Evolutionary conservation across 2,113 vertebrate species (phyloP).

Genomic region (Calonectris borealis): DNA sequence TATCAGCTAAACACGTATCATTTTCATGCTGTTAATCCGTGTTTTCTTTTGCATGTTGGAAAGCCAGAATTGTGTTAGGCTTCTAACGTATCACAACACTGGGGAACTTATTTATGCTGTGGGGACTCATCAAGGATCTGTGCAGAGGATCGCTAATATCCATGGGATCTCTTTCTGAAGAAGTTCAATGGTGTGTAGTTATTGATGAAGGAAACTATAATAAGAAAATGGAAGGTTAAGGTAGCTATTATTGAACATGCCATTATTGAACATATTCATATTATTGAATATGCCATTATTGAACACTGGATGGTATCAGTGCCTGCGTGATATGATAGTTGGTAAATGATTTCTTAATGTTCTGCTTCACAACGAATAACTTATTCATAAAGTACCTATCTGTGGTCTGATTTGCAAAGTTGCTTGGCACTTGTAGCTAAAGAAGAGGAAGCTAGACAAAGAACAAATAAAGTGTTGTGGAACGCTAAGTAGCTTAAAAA

Average conservation of each 20-base stretch:
- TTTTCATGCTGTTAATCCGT: background rate
- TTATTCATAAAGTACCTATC: background rate
- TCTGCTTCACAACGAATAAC: background rate
- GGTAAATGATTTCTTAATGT: background rate
- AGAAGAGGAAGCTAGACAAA: slow-evolving; percentile 44
- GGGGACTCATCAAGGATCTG: background rate
- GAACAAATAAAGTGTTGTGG: slow-evolving; percentile 39
- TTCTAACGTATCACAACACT: background rate
- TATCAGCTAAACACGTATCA: background rate
- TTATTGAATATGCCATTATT: background rate
- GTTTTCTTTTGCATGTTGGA: background rate
- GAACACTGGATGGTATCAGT: background rate
- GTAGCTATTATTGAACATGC: background rate
- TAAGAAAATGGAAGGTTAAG: background rate
- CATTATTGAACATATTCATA: too few relatives aligned
- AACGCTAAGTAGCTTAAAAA: slow-evolving; percentile 62
- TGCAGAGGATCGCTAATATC: background rate
- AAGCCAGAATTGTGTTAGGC: background rate
- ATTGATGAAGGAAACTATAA: background rate
- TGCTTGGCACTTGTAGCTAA: background rate
- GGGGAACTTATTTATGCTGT: background rate
- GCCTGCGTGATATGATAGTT: background rate
- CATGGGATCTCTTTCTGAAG: background rate
- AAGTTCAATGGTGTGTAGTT: background rate
- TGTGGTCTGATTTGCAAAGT: background rate